Conservation (phyloP, 2,888 invertebrate species). For the Lepeophtheirus nordmannii region DNA sequence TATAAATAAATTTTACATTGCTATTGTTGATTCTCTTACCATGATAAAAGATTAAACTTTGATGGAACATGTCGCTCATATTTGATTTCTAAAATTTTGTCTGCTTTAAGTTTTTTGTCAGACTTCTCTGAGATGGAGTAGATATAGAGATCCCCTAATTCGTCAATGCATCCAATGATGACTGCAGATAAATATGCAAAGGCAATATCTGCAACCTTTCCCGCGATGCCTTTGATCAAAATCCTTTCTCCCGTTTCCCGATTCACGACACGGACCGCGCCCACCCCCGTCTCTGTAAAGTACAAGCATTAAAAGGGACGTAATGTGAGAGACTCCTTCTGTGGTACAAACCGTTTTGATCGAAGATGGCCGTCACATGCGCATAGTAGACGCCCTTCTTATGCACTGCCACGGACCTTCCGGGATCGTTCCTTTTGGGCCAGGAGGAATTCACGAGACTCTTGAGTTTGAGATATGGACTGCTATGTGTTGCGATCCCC, state of each 20-base stretch:
- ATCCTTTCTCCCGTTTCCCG: slow-evolving; percentile 55
- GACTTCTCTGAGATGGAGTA: slow-evolving; percentile 44
- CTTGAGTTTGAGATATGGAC: not conserved
- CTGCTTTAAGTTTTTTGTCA: not conserved
- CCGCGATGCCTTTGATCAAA: slow-evolving; percentile 69
- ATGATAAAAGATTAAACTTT: not conserved
- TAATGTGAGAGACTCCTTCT: too few relatives aligned
- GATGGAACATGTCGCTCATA: not conserved
- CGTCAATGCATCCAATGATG: slow-evolving; percentile 72
- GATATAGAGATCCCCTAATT: slow-evolving; percentile 63
- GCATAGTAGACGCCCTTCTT: not conserved
- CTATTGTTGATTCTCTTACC: not conserved
- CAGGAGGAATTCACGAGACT: slow-evolving; percentile 1
- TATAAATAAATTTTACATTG: too few relatives aligned
- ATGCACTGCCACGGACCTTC: not conserved
- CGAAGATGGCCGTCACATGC: not conserved
- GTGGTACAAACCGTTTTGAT: not conserved
- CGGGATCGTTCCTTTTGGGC: not conserved
- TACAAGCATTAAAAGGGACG: not conserved
- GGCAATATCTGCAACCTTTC: slow-evolving; percentile 73
- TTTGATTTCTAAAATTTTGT: slow-evolving; percentile 50
- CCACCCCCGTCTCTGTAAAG: slow-evolving; percentile 29
- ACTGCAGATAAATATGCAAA: slow-evolving; percentile 70
- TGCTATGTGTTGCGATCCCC: not conserved
- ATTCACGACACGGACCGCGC: slow-evolving; percentile 67